Evolutionary conservation across 2,113 vertebrate genomes (phyloP), one percentile per base, ranked within the genome.

Genomic region (Ancistrus triradiatus): DNA sequence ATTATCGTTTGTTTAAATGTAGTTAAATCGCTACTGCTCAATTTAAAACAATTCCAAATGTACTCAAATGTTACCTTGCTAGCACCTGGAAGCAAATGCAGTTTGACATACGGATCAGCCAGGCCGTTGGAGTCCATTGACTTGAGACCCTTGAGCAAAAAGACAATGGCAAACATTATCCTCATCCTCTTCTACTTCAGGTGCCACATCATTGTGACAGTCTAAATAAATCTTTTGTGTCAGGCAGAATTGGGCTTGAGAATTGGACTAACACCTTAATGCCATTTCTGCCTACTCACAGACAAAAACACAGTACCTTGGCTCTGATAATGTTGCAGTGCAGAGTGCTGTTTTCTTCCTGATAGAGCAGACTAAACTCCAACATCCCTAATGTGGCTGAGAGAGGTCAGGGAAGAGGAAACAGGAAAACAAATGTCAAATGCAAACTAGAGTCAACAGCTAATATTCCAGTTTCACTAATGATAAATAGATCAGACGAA

Each of bases 81-180:
- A 77, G 92, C 91, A 42, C 92, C 92, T 0, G 92, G 92, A 73
- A 93, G 73, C 69, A 93, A 89, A 60, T 93, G 91, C 52, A 93
- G 80, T 55, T 93, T 93, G 44, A 93, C 91, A 0, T 93, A 93
- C 1, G 92, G 92, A 75, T 93, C 92, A 0, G 91, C 91, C 78
- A 92, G 73, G 7, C 92, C 92, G 0, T 93, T 93, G 25, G 91
- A 92, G 68, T 93, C 91, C 91, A 93, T 93, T 1, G 91, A 85
- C 68, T 93, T 93, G 56, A 93, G 81, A 9, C 91, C 91, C 92
- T 93, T 44, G 4, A 66, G 48, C 44, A 73, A 35, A 57, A 6
- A 65, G 25, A 63, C 7, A 48, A 27, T 21, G 13, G 2, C 2
- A 53, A 31, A 15, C 15, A 46, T 25, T 42, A 21, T 42, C 4